A percentile compares a stretch with the other conserved stretches of the same genome.
phyloP scores from a whole-genome alignment of 2,888 invertebrate species.

The Nudaria mundana region DNA sequence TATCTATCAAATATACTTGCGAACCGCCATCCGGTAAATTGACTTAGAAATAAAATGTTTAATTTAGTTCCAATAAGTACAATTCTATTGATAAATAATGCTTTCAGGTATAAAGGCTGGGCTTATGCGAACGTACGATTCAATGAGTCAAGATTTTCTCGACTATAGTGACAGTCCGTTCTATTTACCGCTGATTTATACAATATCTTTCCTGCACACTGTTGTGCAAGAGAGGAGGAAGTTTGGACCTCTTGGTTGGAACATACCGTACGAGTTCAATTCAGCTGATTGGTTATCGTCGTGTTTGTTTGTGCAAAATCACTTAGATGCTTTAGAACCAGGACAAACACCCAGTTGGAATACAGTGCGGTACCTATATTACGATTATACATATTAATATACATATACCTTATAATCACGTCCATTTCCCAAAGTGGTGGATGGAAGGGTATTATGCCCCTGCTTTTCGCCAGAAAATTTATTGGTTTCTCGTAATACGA shows the following conservation, averaged over 20 bases:
- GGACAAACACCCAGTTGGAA: conserved; percentile 89
- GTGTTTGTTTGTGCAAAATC: conserved; percentile 92
- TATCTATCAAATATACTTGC: conserved; percentile 93
- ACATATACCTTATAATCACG: no score
- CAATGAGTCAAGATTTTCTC: conserved; percentile 91
- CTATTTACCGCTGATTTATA: conserved; percentile 91
- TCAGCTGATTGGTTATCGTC: conserved; percentile 93
- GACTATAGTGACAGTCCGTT: conserved; percentile 90
- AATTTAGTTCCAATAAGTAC: no score
- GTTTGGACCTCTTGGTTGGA: conserved; percentile 95
- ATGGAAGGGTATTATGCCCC: not conserved
- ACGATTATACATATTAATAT: no score
- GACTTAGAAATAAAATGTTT: no score
- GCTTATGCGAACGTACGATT: conserved; percentile 89
- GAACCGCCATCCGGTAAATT: conserved; percentile 92
- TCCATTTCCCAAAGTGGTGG: no score
- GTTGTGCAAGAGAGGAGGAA: conserved; percentile 93
- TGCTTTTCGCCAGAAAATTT: no score
- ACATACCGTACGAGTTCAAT: conserved; percentile 96
- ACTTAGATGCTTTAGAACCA: conserved; percentile 89
- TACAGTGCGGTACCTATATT: conserved; percentile 81
- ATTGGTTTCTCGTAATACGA: no score
- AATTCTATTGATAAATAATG: not conserved
- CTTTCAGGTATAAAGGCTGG: conserved; percentile 89
- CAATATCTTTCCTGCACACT: conserved; percentile 92